phyloP scores from a whole-genome alignment of 2,797 vertebrate genomes.

The Lithobates sylvaticus region DNA sequence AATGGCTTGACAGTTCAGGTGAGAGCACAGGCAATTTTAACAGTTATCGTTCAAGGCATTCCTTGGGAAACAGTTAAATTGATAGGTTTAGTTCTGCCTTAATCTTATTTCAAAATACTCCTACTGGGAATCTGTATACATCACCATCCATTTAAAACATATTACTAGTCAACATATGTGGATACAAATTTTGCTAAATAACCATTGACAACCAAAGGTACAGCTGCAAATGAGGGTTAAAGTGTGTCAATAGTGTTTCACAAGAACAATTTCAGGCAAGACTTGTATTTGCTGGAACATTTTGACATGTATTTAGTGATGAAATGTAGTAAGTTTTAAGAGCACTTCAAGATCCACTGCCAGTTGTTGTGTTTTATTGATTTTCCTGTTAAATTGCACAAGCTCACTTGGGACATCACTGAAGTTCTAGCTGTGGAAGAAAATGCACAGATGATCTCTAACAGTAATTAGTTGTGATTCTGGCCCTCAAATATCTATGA shows the following conservation, averaged over 20 bases:
- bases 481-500: slow-evolving; percentile 70
- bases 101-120: no score
- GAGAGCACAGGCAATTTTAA: no score
- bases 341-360: slow-evolving; percentile 86
- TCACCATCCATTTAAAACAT: slow-evolving; percentile 68
- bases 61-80: no score
- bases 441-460: slow-evolving; percentile 84
- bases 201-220: slow-evolving; percentile 89
- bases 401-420: slow-evolving; percentile 86
- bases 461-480: slow-evolving; percentile 99
- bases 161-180: slow-evolving; percentile 73
- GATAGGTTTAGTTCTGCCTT: no score
- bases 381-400: slow-evolving; percentile 92
- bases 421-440: slow-evolving; percentile 85
- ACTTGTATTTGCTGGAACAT: slow-evolving; percentile 81
- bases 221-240: slow-evolving; percentile 89
- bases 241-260: slow-evolving; percentile 96
- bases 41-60: no score
- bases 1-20: no score
- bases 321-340: slow-evolving; percentile 81
- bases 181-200: slow-evolving; percentile 84
- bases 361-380: slow-evolving; percentile 92
- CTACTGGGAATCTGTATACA: no score
- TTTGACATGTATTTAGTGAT: slow-evolving; percentile 91
- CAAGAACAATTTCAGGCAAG: slow-evolving; percentile 90